These are phyloP conservation scores for Conistra vaccinii DNA, from an alignment of 2,888 invertebrate genomes.

Conservation along the genomic window DNA sequence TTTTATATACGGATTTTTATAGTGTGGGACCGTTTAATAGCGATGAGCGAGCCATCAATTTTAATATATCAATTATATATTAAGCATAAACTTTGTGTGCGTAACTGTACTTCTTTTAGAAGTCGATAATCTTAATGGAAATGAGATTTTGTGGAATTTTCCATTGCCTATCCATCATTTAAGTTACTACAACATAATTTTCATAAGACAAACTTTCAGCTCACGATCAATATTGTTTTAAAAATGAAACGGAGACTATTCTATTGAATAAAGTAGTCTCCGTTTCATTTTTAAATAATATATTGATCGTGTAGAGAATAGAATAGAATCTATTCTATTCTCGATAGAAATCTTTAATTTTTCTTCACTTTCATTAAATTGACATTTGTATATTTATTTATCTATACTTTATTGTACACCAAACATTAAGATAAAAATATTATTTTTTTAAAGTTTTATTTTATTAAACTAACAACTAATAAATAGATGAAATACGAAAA, in stretches of 20 bases:
- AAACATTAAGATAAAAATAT: too few species aligned
- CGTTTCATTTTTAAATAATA: too few species aligned
- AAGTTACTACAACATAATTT: background rate
- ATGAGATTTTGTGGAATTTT: conserved; percentile 6
- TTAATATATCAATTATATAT: conserved; percentile 62
- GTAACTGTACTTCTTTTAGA: conserved; percentile 39
- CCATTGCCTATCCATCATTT: background rate
- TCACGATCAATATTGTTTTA: background rate
- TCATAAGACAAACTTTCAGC: background rate
- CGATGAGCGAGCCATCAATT: conserved; percentile 58
- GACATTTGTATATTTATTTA: too few species aligned
- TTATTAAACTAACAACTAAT: background rate
- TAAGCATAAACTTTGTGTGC: conserved; percentile 35
- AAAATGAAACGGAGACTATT: background rate
- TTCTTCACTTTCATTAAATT: too few species aligned
- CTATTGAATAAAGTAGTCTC: too few species aligned
- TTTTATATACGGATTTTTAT: conserved; percentile 66
- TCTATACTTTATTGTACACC: too few species aligned
- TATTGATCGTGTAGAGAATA: too few species aligned
- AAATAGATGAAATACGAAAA: background rate
- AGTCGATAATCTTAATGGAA: conserved; percentile 10
- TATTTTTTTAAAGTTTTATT: too few species aligned
- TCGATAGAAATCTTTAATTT: background rate
- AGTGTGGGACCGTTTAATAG: conserved; percentile 59
- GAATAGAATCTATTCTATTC: background rate